Percentiles rank a stretch among this genome's conserved stretches.
phyloP scores from a whole-genome alignment of 2,888 invertebrate genomes.

The Hypomecis atomaria region DNA sequence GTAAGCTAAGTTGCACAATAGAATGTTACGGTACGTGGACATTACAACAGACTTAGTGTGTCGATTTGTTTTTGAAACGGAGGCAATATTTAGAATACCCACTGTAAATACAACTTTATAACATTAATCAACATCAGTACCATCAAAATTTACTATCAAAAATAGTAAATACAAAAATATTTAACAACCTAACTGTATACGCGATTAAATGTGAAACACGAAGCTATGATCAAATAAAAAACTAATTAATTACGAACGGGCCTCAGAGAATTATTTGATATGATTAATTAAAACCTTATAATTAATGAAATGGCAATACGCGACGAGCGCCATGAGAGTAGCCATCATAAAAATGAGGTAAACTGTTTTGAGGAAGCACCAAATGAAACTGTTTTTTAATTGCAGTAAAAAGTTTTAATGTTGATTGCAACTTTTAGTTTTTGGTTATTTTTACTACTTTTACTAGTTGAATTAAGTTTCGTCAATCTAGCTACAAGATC shows the following conservation, averaged over 20 bases:
- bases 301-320: conserved; percentile 68
- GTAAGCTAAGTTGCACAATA: too few relatives aligned
- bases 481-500: too few relatives aligned
- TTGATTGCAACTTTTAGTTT: conserved; percentile 4
- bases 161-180: background rate
- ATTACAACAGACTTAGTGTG: too few relatives aligned
- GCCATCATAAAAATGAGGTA: conserved; percentile 25
- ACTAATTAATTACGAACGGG: conserved; percentile 60
- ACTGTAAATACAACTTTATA: too few relatives aligned
- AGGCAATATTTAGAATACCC: too few relatives aligned
- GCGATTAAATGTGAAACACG: conserved; percentile 41
- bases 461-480: too few relatives aligned
- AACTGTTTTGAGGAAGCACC: conserved; percentile 21
- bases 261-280: conserved; percentile 57
- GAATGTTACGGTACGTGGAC: too few relatives aligned
- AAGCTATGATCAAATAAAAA: conserved; percentile 60
- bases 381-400: conserved; percentile 44
- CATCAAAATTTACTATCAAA: background rate
- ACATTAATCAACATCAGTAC: too few relatives aligned
- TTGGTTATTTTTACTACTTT: background rate
- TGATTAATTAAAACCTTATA: conserved; percentile 70
- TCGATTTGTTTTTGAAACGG: too few relatives aligned
- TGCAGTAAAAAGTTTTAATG: conserved; percentile 40
- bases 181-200: background rate
- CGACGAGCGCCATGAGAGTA: conserved; percentile 26